Base-by-base conservation (phyloP, 1,140 invertebrate species). In the Leptinotarsa lineolata region DNA sequence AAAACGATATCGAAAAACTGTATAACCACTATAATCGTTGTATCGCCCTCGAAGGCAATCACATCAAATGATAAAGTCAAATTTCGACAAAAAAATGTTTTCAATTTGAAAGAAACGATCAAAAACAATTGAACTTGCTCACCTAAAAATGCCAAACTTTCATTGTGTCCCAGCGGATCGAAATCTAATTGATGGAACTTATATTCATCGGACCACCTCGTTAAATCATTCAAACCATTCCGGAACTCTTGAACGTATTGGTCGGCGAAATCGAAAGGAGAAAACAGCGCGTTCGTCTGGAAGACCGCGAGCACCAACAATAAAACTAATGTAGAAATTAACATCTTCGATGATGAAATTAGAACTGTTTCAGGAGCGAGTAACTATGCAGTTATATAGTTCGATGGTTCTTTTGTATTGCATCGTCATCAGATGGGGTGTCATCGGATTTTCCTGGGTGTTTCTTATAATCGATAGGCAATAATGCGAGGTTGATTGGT, bases 191-290 rank as follows among this genome's bases (percentile, higher is more conserved):
- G 30, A 12, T 45, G 16, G 24, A 24, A 61, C 21, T 63, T 45
- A 8, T 71, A 45, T 16, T 30, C 12, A 30, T 61, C 18, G 15
- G 58, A 46, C 70, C 30, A 22, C 44, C 68, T 72, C 11, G 48
- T 58, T 60, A 77, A 30, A 12, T 69, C 39, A 22, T 16, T n/a
- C 54, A 77, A 61, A 15, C 70, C 73, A 18, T 61, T 68, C 39
- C 60, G 39, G 70, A 74, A 77, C 11, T 67, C 59, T 20, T 74
- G 20, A 2, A 77, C 73, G 58, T 75, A 77, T 30, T 77, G 60
- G 20, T 77, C 67, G 44, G 70, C 70, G 20, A 77, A 22, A 21
- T 72, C 69, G 54, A 77, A 77, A 8, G 76, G 76, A 13, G 73
- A 75, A 46, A 65, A 71, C 18, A n/a, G 30, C 48, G 18, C 68